Evolutionary conservation across 2,888 invertebrate genomes (phyloP), one percentile per base, ranked within the genome.

Genomic region (Mythimna loreyi): DNA sequence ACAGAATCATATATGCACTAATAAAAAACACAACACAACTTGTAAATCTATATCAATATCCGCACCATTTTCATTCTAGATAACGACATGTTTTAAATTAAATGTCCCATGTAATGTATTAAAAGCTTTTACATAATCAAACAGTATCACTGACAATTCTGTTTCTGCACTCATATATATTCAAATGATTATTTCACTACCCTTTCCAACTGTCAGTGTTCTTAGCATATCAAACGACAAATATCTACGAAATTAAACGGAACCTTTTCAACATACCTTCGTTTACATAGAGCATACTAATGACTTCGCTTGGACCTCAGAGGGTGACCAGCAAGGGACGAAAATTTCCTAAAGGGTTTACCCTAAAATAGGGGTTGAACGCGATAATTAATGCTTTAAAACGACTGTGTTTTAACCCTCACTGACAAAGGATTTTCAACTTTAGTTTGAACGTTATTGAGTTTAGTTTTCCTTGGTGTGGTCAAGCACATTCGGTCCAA

Each of bases 331-430:
- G 92, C 85, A 87, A 92, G 92, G 94, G 92, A 92, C 93, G 93
- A 94, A 94, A 94, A 92, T 92, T 93, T 94, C 92, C 92, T 85
- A 94, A 96, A 95, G 95, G 95, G 95, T 95, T 89, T 94, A 91
- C 94, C 94, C 94, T 92, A 92, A 93, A 93, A 91, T 92, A 88
- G 92, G 94, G 92, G 91, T 87, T 89, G 87, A 87, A 86, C 88
- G 89, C 91, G 92, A 94, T 95, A 95, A 96, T 96, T 95, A 95
- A 94, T 94, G 94, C 92, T 87, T 85, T 90, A 89, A 92, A 94
- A 93, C 92, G 93, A 92, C 94, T 91, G 88, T 91, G 91, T 90
- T 89, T 87, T 87, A 87, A 80, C 72, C 64, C 36, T 25, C 21
- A 55, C 9, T 8, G 25, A 59, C 62, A 73, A 30, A 16, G 62